Evolutionary conservation across 2,797 vertebrate species (phyloP), one percentile per base, ranked within the genome.

Genomic region (Anguilla obscura): DNA sequence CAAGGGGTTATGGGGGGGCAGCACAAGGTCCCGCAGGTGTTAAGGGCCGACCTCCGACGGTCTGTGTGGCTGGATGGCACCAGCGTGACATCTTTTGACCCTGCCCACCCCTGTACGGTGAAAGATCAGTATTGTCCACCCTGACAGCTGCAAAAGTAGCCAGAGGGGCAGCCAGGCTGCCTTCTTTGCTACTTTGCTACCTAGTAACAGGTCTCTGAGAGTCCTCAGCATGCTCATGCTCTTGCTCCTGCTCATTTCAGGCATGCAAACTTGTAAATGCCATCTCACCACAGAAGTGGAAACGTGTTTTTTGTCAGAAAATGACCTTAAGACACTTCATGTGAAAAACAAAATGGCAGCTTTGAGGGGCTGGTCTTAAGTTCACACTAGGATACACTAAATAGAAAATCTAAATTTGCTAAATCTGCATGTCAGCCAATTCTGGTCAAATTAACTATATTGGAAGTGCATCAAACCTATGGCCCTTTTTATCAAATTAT

Each of bases 101-200:
- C 9, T 21, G 79, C 45, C 24, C 21, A 50, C 50, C 21, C 45
- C 79, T 82, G 45, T 45, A 50, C 50, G 40, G 21, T 82, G 45
- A 48, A 82, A 82, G 24, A 50, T 21, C 24, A n/a, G 21, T 9
- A 24, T 4, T 21, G 1, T 8, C 45, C 45, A 21, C 8, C 79
- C 40, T 2, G 18, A 50, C 79, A 82, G 79, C 79, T 82, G 79
- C 79, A 82, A 50, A 50, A 82, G n/a, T 82, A n/a, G 36, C 74
- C 50, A 50, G 33, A 1, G 30, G 27, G 71, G 71, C 33, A 36
- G 71, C 16, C n/a, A 18, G 8, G 76, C 8, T 45, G 79, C 0
- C 45, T 50, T 50, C 5, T 45, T 50, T 45, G 45, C 40, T 45
- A 45, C 40, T 45, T 45, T 45, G 40, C 40, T 45, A 45, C 45